A percentile compares a stretch with the other conserved stretches of the same genome.
These are phyloP conservation scores for Eumeta japonica DNA, from an alignment of 1,140 invertebrate genomes.

Conservation along the genomic window DNA sequence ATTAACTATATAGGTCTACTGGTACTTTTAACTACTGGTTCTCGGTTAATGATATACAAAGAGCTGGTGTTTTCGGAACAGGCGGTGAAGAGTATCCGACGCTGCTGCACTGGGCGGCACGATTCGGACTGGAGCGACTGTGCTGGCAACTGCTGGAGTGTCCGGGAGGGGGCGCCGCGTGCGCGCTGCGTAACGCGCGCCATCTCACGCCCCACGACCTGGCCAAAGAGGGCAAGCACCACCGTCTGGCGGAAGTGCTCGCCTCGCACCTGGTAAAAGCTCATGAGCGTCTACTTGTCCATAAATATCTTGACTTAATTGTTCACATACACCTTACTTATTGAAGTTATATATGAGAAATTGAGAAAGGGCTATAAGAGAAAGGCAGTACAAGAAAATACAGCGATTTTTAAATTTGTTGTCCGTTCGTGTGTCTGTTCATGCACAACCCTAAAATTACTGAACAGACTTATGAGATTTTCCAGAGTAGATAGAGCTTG, in stretches of 20 bases:
- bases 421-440: too few relatives aligned
- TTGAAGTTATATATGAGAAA: too few relatives aligned
- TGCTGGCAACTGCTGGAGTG: conserved; percentile 80
- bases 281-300: too few relatives aligned
- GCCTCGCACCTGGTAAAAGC: conserved; percentile 70
- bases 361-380: too few relatives aligned
- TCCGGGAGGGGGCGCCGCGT: conserved; percentile 76
- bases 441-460: background rate
- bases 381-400: too few relatives aligned
- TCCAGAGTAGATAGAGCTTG: background rate
- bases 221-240: conserved; percentile 71
- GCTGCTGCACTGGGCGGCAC: conserved; percentile 82
- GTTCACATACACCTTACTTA: too few relatives aligned
- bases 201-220: conserved; percentile 78
- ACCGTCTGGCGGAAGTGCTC: conserved; percentile 69
- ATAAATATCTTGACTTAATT: too few relatives aligned
- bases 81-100: conserved; percentile 83
- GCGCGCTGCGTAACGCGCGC: conserved; percentile 74
- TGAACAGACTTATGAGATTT: background rate
- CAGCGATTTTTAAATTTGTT: too few relatives aligned
- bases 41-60: too few relatives aligned
- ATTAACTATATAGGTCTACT: too few relatives aligned
- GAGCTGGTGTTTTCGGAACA: conserved; percentile 28
- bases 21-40: too few relatives aligned
- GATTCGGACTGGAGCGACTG: conserved; percentile 80